Conservation (phyloP, 2,113 vertebrate species). For the Lycocorax pyrrhopterus region DNA sequence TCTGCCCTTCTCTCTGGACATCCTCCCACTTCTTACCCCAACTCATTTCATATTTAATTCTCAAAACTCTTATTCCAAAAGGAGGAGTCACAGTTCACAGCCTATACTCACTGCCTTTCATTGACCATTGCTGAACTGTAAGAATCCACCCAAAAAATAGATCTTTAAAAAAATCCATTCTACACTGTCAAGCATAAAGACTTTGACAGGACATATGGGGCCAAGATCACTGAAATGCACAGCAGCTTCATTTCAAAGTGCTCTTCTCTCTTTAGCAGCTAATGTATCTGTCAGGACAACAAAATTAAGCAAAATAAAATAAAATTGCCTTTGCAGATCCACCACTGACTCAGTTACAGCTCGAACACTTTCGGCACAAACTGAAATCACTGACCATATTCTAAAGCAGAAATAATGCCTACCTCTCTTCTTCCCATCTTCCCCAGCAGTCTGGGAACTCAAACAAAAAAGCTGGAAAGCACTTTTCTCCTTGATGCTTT, state of each 20-base stretch:
- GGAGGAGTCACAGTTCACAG: background rate
- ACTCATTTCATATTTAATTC: background rate
- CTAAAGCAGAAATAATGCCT: background rate
- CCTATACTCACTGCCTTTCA: background rate
- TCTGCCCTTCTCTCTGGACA: background rate
- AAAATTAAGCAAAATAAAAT: background rate
- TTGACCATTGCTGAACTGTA: background rate
- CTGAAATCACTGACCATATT: background rate
- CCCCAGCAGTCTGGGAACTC: background rate
- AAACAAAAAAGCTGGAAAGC: background rate
- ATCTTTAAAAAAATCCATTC: background rate
- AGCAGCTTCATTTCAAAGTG: background rate
- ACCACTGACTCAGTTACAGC: background rate
- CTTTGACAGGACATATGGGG: background rate
- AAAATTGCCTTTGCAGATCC: background rate
- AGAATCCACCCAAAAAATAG: background rate
- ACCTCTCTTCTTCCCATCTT: background rate
- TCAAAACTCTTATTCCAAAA: background rate
- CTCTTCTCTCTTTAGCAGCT: background rate
- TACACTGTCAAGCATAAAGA: background rate
- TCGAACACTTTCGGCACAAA: background rate
- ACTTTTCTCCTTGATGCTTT: background rate
- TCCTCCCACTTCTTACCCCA: background rate
- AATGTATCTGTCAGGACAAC: background rate
- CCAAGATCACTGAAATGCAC: background rate